Base-by-base conservation (phyloP, 2,113 vertebrate species). In the Pelmatolapia mariae region DNA sequence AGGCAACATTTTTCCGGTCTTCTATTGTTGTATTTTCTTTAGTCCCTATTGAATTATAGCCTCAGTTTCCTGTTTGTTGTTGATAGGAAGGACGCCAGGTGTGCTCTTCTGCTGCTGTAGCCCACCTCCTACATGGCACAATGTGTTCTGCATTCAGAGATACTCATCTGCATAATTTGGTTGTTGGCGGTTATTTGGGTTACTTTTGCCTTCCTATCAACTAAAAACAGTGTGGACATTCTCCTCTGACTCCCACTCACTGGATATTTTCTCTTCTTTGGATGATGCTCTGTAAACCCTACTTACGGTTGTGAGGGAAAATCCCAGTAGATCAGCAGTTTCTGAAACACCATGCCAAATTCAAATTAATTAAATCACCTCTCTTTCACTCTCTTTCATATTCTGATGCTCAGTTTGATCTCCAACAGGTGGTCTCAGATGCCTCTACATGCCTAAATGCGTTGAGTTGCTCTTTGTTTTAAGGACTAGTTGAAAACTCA, bases 191-290 rank as follows among this genome's bases (percentile, higher is more conserved):
- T 43, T 71, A 22, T 38, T 38, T 40, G 22, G 15, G 66, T 71
- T 43, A 16, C 12, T 8, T 71, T 15, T 71, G n/a, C 5, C 12
- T 71, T 71, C n/a, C 66, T 71, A 71, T 45, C 66, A 71, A 16
- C n/a, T 71, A 6, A 24, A 71, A 71, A 24, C 66, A 71, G n/a
- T 71, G n/a, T 29, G 40, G 24, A 5, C 40, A 11, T 47, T 47
- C 15, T 47, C 4, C 40, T 47, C 40, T 47, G 40, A 76, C 68
- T 29, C 13, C 24, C 22, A 29, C 68, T 71, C 66, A 10, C 22
- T 71, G 66, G 38, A 71, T 24, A 71, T 45, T 71, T 71, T 15
- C 36, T 22, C 61, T 66, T 68, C 19, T 38, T 68, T 68, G 63
- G 63, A 68, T 68, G 19, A 68, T 68, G 19, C 63, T 73, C 38